Conservation (phyloP, 2,888 invertebrate genomes). For the Melanargia galathea region DNA sequence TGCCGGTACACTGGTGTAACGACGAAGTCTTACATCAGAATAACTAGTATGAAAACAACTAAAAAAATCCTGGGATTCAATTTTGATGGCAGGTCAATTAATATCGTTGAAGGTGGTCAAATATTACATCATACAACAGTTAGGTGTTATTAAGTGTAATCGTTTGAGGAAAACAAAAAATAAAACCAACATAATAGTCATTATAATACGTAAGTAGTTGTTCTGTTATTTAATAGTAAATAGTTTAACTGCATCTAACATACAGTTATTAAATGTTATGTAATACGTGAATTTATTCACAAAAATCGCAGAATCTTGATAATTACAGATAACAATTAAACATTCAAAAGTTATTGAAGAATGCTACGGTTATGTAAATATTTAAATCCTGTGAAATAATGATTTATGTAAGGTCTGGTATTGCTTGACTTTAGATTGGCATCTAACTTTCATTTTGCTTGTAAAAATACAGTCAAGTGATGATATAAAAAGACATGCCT, state of each 20-base stretch:
- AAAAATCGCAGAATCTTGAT: conserved; percentile 9
- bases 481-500: too few relatives aligned
- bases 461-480: too few relatives aligned
- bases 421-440: too few relatives aligned
- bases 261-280: conserved; percentile 1
- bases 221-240: conserved; percentile 5
- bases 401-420: too few relatives aligned
- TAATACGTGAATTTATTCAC: neutral
- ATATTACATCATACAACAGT: neutral
- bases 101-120: conserved; percentile 1
- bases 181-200: neutral
- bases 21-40: too few relatives aligned
- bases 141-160: conserved; percentile 8
- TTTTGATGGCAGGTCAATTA: neutral
- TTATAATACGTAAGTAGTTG: neutral
- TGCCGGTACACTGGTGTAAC: too few relatives aligned
- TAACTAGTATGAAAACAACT: too few relatives aligned
- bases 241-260: conserved; percentile 6
- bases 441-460: too few relatives aligned
- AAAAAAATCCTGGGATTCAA: neutral
- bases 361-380: conserved; percentile 6
- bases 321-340: conserved; percentile 9
- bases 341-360: neutral
- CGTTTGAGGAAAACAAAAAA: neutral
- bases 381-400: too few relatives aligned